Evolutionary conservation across 2,797 vertebrate species (phyloP), one percentile per base, ranked within the genome.

Genomic region (Sitta carolinensis): DNA sequence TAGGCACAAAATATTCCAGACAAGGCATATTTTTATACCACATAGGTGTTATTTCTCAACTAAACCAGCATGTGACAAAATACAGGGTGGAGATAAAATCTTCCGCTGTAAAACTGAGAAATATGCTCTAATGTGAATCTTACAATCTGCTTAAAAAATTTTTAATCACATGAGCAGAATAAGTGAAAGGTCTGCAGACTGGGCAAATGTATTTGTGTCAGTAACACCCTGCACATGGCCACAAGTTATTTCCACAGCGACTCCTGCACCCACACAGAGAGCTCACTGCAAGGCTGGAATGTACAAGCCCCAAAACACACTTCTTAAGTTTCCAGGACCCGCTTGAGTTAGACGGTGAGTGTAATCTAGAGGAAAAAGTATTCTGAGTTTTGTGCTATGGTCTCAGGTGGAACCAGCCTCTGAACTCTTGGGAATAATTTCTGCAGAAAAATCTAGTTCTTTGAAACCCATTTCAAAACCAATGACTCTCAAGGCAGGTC

Each of bases 291-390:
- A 38, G 29, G 21, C 57, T 48, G 45, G 19, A 23, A 34, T 23
- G 34, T 13, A 11, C 0, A 1, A 64, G 38, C 30, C 11, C 25
- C 9, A 34, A n/a, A 32, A 2, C 0, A 0, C 32, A 11, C 17
- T 26, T 5, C 1, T 13, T 1, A 20, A 4, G 9, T 21, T 4
- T 30, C 11, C 38, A 21, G 5, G 22, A 26, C 19, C 32, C 8
- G 5, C 18, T 3, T 1, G 4, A 57, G n/a, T 32, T 2, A 8
- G 18, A 7, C 5, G 10, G 4, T 1, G 3, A 32, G 3, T 0
- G 13, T 5, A 5, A 67, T 4, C 18, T 6, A 32, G 18, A 52
- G 2, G 6, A 9, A 43, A 42, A 69, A 47, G 21, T 42, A 52
- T 15, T 9, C 8, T 14, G 62, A 68, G 36, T 36, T 82, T 23